Percentiles rank a stretch among this genome's conserved stretches.
Evolutionary conservation across 2,888 invertebrate genomes (phyloP).

Genomic region (Andrena hattorfiana): DNA sequence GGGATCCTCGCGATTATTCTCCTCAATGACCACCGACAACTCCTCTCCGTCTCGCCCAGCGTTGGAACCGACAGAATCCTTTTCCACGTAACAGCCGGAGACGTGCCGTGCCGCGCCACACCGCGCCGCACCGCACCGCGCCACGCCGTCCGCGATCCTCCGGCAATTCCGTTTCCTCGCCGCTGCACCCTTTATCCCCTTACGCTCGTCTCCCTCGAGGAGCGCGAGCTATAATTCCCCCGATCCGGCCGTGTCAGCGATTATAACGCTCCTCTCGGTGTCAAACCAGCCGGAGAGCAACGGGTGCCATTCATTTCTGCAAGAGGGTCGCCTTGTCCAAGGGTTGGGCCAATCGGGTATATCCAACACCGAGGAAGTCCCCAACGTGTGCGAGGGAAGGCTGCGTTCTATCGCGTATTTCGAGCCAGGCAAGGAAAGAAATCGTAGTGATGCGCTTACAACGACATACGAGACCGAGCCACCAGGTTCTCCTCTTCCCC

Average conservation of each 20-base stretch:
- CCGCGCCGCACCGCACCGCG: too few species aligned
- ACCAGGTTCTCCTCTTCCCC: not conserved
- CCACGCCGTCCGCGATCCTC: constrained; percentile 42
- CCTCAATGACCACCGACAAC: constrained; percentile 77
- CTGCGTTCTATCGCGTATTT: constrained; percentile 48
- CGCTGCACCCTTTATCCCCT: not conserved
- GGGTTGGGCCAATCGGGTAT: constrained; percentile 74
- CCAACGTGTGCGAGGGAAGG: constrained; percentile 19
- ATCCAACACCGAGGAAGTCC: constrained; percentile 72
- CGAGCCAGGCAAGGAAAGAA: constrained; percentile 35
- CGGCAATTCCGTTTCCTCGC: constrained; percentile 18
- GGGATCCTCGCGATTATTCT: constrained; percentile 66
- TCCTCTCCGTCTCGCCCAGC: constrained; percentile 58
- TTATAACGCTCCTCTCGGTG: constrained; percentile 15
- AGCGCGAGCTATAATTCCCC: not conserved
- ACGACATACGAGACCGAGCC: constrained; percentile 7
- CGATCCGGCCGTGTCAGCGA: constrained; percentile 19
- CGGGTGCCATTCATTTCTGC: constrained; percentile 46
- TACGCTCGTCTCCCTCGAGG: not conserved
- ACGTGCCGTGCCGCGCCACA: constrained; percentile 14
- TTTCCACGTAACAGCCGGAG: constrained; percentile 20
- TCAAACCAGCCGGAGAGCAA: constrained; percentile 44
- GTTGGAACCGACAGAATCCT: constrained; percentile 37
- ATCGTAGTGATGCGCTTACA: constrained; percentile 43
- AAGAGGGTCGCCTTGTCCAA: constrained; percentile 64